These are phyloP conservation scores for Drosophila subobscura DNA, from an alignment of 1,140 invertebrate genomes.

Conservation along the genomic window DNA sequence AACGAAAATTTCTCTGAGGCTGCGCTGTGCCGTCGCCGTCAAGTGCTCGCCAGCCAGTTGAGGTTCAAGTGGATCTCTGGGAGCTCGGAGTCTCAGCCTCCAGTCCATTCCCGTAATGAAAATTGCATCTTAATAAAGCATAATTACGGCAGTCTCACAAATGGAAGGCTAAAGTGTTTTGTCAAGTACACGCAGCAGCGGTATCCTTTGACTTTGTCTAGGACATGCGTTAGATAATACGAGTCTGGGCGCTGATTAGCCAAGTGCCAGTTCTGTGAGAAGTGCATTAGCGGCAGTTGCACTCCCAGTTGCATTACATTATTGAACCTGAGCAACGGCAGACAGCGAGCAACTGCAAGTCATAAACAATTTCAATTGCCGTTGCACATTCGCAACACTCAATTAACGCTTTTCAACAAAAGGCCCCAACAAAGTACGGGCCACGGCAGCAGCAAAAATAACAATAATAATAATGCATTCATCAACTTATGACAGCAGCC, in stretches of 20 bases:
- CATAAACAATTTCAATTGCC: constrained; percentile 82
- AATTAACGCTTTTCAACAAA: constrained; percentile 82
- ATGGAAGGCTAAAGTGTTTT: constrained; percentile 54
- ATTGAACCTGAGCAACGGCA: constrained; percentile 45
- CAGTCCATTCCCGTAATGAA: constrained; percentile 47
- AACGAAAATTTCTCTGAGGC: constrained; percentile 43
- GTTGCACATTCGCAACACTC: constrained; percentile 81
- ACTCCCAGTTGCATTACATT: constrained; percentile 67
- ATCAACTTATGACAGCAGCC: constrained; percentile 78
- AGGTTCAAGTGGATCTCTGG: constrained; percentile 53
- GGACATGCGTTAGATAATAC: constrained; percentile 59
- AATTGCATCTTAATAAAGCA: constrained; percentile 72
- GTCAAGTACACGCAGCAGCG: constrained; percentile 48
- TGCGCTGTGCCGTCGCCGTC: constrained; percentile 52
- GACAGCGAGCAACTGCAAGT: constrained; percentile 68
- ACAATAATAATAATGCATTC: constrained; percentile 81
- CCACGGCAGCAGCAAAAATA: constrained; percentile 52
- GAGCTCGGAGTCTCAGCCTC: neutral
- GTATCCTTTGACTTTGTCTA: constrained; percentile 59
- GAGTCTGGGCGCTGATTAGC: constrained; percentile 57
- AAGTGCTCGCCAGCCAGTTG: constrained; percentile 59
- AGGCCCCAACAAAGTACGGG: constrained; percentile 25
- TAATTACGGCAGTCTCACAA: constrained; percentile 47
- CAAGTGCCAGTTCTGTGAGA: constrained; percentile 33
- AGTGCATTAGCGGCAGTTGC: constrained; percentile 28